Base-by-base conservation (phyloP, 2,888 invertebrate genomes). In the Diplazon laetatorius region DNA sequence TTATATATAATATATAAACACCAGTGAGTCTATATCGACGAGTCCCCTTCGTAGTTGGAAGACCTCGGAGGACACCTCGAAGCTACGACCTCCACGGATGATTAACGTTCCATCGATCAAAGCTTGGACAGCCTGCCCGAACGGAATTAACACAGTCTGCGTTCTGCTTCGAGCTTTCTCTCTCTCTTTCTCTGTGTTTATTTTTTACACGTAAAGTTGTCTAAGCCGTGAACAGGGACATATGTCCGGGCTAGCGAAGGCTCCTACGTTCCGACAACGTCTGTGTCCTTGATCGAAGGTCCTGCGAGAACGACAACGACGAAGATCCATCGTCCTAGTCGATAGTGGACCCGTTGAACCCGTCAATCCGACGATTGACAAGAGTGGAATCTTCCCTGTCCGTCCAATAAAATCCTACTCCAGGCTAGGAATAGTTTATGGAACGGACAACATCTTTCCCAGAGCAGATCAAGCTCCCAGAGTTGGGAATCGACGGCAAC, bases 61-160 rank as follows among this genome's bases (percentile, higher is more conserved):
- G 25, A 5, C 48, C 25, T 50, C 44, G 42, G 8, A 39, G 57
- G 16, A n/a, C n/a, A n/a, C n/a, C 37, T 48, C 39, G 18, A 46
- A 71, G 65, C 77, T 72, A 75, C 71, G 72, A 71, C 65, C 76
- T 71, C 48, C 70, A 50, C 59, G 75, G 73, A 82, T 82, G 82
- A 82, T 82, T 82, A 82, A 82, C 82, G 80, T 74, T 62, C 79
- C 75, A 82, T 82, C 82, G 80, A 80, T 82, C 82, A 82, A 82
- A 80, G 82, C 60, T n/a, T n/a, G n/a, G 74, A 37, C 69, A 70
- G 76, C 74, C 60, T 44, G 68, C 66, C 60, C 65, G 68, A 18
- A 46, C 72, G 57, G 72, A 79, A 76, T 75, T 76, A 76, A 68
- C 68, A 68, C n/a, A n/a, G n/a, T n/a, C n/a, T n/a, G n/a, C n/a